These are phyloP conservation scores for Agonopterix subpropinquella DNA, from an alignment of 2,888 invertebrate genomes.

Conservation along the genomic window DNA sequence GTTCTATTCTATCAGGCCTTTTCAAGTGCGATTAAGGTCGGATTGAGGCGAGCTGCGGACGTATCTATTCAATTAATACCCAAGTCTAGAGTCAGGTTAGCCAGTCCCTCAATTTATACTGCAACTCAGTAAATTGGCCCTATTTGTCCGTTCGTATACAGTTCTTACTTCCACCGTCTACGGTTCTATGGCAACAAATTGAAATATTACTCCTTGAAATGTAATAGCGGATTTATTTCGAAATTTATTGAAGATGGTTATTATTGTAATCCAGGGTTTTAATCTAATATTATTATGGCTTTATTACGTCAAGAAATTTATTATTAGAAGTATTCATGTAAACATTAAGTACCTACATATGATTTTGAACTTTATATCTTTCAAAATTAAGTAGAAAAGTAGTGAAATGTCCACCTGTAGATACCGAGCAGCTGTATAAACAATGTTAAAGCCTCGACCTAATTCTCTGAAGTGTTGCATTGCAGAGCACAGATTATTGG, in stretches of 20 bases:
- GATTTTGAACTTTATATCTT: too few species aligned
- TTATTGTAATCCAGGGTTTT: too few species aligned
- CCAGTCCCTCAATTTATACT: slow-evolving; percentile 56
- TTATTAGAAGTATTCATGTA: too few species aligned
- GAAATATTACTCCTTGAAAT: slow-evolving; percentile 33
- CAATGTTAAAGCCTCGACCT: slow-evolving; percentile 6
- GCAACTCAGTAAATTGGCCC: slow-evolving; percentile 55
- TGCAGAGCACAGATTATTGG: slow-evolving; percentile 18
- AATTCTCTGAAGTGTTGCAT: slow-evolving; percentile 7
- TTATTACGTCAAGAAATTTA: too few species aligned
- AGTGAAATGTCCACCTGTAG: too few species aligned
- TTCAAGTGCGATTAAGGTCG: slow-evolving; percentile 68
- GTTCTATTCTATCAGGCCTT: slow-evolving; percentile 47
- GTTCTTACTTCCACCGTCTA: slow-evolving; percentile 27
- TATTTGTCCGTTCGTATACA: slow-evolving; percentile 43
- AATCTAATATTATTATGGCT: too few species aligned
- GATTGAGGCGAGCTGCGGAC: slow-evolving; percentile 63
- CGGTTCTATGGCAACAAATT: slow-evolving; percentile 37
- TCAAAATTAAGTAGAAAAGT: too few species aligned
- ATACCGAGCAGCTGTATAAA: neutral
- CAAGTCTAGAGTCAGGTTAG: slow-evolving; percentile 48
- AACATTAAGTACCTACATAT: too few species aligned
- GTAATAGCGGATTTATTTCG: slow-evolving; percentile 2
- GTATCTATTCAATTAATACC: slow-evolving; percentile 72
- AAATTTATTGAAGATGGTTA: neutral